These are phyloP conservation scores for Atethmia centrago DNA, from an alignment of 2,888 invertebrate species.

Conservation along the genomic window DNA sequence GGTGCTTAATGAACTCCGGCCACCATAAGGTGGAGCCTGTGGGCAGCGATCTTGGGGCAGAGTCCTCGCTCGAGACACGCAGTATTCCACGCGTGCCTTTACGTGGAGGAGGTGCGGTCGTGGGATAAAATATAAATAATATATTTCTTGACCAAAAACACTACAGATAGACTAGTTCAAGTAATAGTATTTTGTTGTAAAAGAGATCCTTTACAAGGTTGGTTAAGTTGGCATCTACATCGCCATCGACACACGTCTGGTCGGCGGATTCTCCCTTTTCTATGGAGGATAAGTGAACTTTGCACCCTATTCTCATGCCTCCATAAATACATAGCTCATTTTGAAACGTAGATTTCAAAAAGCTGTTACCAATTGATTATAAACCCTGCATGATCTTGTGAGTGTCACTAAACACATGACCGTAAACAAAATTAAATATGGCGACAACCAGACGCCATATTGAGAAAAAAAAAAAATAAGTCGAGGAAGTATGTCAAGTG, in stretches of 20 bases:
- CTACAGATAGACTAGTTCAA: not conserved
- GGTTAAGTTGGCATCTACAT: too few species aligned
- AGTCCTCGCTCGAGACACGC: not conserved
- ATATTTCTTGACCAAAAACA: not conserved
- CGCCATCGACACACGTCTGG: too few species aligned
- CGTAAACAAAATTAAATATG: too few species aligned
- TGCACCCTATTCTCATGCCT: too few species aligned
- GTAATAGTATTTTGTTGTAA: not conserved
- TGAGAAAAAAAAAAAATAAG: too few species aligned
- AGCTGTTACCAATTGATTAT: not conserved
- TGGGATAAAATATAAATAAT: not conserved
- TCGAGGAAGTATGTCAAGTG: too few species aligned
- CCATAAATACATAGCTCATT: not conserved
- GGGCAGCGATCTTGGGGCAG: not conserved
- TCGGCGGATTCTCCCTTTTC: too few species aligned
- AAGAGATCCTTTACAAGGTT: not conserved
- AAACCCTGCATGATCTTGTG: too few species aligned
- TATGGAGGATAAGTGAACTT: too few species aligned
- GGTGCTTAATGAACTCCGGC: not conserved
- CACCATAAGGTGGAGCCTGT: too few species aligned
- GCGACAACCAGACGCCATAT: too few species aligned
- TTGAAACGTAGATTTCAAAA: slow-evolving; percentile 1
- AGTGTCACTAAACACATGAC: too few species aligned
- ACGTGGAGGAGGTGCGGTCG: not conserved
- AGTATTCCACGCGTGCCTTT: not conserved